Base-by-base conservation (phyloP, 2,113 vertebrate genomes). In the Myxocyprinus asiaticus region DNA sequence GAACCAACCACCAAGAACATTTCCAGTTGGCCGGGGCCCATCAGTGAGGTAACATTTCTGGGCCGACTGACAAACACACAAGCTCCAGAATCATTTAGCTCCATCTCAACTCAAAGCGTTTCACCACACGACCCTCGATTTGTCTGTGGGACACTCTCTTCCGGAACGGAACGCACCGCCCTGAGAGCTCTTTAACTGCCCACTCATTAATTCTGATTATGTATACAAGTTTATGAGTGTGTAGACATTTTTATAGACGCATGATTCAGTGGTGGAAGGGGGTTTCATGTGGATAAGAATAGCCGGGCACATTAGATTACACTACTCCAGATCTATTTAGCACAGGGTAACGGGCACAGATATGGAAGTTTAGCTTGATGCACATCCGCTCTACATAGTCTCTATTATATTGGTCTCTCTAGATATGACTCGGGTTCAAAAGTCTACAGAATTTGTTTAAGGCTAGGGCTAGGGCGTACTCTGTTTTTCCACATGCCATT, bases 1-100 rank as follows among this genome's bases (percentile, higher is more conserved):
- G 47, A 48, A 3, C 47, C 47, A 9, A 48, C 47, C 47, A 48
- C 89, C 75, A 71, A 79, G 81, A 92, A 85, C 90, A 90, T 87
- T 92, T 92, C 91, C 92, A 92, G 87, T 89, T 93, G 92, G 91
- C 88, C 79, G 0, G 0, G 55, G 81, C 85, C 85, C 88, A 86
- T 82, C 65, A 48, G 47, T 91, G 91, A 91, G 89, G 84, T 91
- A 89, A 93, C 82, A 80, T 81, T 77, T 69, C 85, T 86, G 87
- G 90, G 89, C 89, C 82, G 72, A 81, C 81, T 79, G 89, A 87
- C 89, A 86, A 87, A 81, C 63, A 9, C 58, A 85, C 67, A 69
- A 78, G 59, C 85, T 88, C 82, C 80, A 87, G 22, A 33, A 33
- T 33, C 22, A 33, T 33, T 33, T 33, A 80, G 76, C 78, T 75